These are phyloP conservation scores for Chrosomus eos DNA, from an alignment of 2,797 vertebrate genomes.

Conservation along the genomic window DNA sequence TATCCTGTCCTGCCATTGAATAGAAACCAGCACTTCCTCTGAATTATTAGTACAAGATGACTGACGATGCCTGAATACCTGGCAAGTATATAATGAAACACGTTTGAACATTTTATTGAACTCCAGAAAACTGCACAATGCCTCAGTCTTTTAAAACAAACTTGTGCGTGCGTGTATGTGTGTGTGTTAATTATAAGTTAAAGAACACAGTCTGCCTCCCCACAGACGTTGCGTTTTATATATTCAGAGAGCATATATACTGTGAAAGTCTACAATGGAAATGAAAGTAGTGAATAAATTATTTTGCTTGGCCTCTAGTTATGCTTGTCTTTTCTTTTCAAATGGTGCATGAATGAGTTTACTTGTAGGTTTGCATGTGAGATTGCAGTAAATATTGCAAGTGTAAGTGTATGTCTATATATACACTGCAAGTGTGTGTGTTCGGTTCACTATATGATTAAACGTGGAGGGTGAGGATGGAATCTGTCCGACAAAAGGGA, in stretches of 20 bases:
- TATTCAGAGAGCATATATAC: conserved; percentile 50
- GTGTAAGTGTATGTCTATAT: conserved; percentile 52
- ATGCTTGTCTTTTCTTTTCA: conserved; percentile 54
- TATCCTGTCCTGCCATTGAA: neutral
- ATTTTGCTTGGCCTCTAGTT: conserved; percentile 22
- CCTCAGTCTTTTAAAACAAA: conserved; percentile 42
- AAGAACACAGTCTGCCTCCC: conserved; percentile 40
- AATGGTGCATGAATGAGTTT: conserved; percentile 54
- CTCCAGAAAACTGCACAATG: conserved; percentile 42
- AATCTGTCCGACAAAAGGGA: conserved; percentile 44
- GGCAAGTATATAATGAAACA: conserved; percentile 39
- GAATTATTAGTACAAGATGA: neutral
- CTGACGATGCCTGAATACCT: conserved; percentile 12
- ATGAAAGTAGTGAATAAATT: conserved; percentile 46
- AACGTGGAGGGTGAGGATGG: conserved; percentile 1
- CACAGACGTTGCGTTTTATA: conserved; percentile 43
- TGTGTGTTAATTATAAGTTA: conserved; percentile 49
- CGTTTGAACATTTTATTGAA: conserved; percentile 55
- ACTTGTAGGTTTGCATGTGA: conserved; percentile 41
- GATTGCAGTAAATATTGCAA: conserved; percentile 56
- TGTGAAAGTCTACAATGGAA: conserved; percentile 55
- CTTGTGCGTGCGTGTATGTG: conserved; percentile 39
- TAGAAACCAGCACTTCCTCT: neutral
- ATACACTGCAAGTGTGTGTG: conserved; percentile 23
- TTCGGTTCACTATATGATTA: conserved; percentile 13